Conservation (phyloP, 2,797 vertebrate genomes). For the Sebastes reedi region DNA sequence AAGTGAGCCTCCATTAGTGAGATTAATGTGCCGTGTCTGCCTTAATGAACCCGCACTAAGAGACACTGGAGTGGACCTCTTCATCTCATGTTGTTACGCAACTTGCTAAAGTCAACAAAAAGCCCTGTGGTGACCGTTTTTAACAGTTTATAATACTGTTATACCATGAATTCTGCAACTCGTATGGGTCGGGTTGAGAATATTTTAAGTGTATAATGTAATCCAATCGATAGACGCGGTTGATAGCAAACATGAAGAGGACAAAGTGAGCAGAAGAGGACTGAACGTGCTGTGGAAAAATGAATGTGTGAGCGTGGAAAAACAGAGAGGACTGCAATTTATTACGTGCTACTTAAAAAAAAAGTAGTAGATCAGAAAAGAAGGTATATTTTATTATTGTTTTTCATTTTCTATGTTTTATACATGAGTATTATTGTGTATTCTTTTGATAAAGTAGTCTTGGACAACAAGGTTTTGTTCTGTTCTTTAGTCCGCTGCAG, state of each 20-base stretch:
- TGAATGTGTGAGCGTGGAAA: conserved; percentile 46
- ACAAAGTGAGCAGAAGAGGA: conserved; percentile 36
- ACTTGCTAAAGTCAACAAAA: conserved; percentile 39
- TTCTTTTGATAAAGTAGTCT: conserved; percentile 84
- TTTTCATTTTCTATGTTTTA: conserved; percentile 75
- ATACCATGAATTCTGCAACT: neutral
- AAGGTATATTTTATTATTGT: conserved; percentile 86
- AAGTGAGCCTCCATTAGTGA: conserved; percentile 58
- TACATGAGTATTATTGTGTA: conserved; percentile 79
- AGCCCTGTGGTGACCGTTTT: conserved; percentile 23
- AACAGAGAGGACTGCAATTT: conserved; percentile 77
- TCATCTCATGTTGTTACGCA: conserved; percentile 40
- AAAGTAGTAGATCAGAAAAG: conserved; percentile 59
- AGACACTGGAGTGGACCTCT: conserved; percentile 44
- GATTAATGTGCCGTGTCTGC: conserved; percentile 63
- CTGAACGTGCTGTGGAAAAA: conserved; percentile 25
- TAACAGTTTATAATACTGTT: conserved; percentile 6
- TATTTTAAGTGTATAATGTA: conserved; percentile 13
- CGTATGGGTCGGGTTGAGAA: conserved; percentile 10
- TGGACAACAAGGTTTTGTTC: conserved; percentile 66
- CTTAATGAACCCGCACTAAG: conserved; percentile 56
- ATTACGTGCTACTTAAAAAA: conserved; percentile 62
- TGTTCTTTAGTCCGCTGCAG: conserved; percentile 55
- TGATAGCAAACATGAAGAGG: conserved; percentile 8
- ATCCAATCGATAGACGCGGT: conserved; percentile 1